These are phyloP conservation scores for Megathymus violae DNA, from an alignment of 1,140 invertebrate species.

Conservation along the genomic window DNA sequence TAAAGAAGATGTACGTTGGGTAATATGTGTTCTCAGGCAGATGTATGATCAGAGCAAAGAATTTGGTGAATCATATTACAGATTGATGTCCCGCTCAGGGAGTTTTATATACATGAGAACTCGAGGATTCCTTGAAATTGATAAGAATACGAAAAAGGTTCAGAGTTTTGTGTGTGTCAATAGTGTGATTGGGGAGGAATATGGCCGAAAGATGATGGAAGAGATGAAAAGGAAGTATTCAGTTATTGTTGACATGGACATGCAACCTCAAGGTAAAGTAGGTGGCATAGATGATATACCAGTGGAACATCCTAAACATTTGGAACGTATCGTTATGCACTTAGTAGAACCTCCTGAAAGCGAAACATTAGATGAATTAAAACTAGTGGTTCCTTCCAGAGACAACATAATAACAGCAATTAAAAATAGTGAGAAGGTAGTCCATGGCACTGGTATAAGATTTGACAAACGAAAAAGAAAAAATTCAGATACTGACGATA, in stretches of 20 bases:
- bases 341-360: slow-evolving; percentile 86
- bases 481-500: slow-evolving; percentile 57
- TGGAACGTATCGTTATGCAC: slow-evolving; percentile 88
- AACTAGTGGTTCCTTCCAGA: slow-evolving; percentile 71
- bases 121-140: slow-evolving; percentile 92
- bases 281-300: slow-evolving; percentile 74
- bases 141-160: slow-evolving; percentile 89
- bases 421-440: slow-evolving; percentile 75
- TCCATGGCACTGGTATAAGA: slow-evolving; percentile 69
- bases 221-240: slow-evolving; percentile 92
- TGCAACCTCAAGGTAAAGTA: slow-evolving; percentile 54
- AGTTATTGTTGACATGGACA: slow-evolving; percentile 85
- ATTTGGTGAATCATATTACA: slow-evolving; percentile 92
- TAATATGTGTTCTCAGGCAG: slow-evolving; percentile 92
- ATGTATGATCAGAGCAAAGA: slow-evolving; percentile 93
- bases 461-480: slow-evolving; percentile 76
- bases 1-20: slow-evolving; percentile 93
- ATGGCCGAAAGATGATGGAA: slow-evolving; percentile 87
- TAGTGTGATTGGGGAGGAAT: slow-evolving; percentile 89
- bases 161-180: slow-evolving; percentile 95
- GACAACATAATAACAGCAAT: slow-evolving; percentile 78
- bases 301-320: slow-evolving; percentile 87
- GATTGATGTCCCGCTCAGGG: slow-evolving; percentile 90
- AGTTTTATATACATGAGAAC: slow-evolving; percentile 93
- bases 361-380: slow-evolving; percentile 62